These are phyloP conservation scores for Diadegma fenestrale DNA, from an alignment of 2,888 invertebrate species.

Conservation along the genomic window DNA sequence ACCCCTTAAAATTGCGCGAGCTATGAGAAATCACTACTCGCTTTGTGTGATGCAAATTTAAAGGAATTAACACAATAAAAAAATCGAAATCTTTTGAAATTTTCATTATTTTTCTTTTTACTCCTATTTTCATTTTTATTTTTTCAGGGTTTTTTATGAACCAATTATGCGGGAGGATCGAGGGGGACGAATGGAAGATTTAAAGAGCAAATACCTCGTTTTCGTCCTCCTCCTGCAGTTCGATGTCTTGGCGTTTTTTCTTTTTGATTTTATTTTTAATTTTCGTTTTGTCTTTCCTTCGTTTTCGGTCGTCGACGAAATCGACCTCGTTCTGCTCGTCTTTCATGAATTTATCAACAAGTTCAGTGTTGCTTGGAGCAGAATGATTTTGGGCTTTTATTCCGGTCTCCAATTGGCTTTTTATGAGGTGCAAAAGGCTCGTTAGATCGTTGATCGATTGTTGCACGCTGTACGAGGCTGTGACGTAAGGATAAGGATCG, in stretches of 20 bases:
- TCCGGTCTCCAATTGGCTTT: constrained; percentile 50
- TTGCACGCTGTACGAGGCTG: constrained; percentile 70
- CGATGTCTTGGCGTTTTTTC: constrained; percentile 58
- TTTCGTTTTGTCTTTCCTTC: constrained; percentile 40
- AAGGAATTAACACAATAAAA: no score
- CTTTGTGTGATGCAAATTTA: no score
- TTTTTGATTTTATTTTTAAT: constrained; percentile 63
- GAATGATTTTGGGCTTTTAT: constrained; percentile 45
- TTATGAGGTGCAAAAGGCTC: constrained; percentile 66
- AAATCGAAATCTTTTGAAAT: no score
- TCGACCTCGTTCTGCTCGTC: constrained; percentile 19
- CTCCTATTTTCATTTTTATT: not conserved
- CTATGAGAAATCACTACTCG: no score
- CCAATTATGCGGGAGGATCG: not conserved
- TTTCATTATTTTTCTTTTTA: not conserved
- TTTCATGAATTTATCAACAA: constrained; percentile 29
- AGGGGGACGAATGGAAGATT: not conserved
- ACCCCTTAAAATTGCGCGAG: no score
- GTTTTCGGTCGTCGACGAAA: constrained; percentile 56
- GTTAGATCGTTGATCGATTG: constrained; percentile 61
- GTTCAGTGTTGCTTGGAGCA: constrained; percentile 37
- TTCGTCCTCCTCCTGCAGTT: constrained; percentile 46
- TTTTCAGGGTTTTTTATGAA: not conserved
- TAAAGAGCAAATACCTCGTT: constrained; percentile 32
- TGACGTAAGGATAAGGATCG: constrained; percentile 74